A percentile compares a stretch with the other conserved stretches of the same genome.
These are phyloP conservation scores for Aptenodytes forsteri DNA, from an alignment of 2,113 vertebrate genomes.

Conservation along the genomic window DNA sequence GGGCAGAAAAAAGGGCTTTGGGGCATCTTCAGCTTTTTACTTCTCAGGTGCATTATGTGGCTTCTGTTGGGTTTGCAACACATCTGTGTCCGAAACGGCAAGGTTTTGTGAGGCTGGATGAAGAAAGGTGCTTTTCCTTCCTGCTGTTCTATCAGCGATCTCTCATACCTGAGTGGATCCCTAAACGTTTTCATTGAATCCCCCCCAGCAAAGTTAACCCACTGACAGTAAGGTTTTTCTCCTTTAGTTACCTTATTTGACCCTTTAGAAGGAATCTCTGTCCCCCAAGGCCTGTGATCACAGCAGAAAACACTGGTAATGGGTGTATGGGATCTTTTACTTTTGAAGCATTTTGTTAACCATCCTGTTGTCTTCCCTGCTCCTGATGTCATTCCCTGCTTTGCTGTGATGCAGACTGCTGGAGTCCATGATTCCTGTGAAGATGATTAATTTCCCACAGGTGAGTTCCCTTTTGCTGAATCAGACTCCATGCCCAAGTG, in stretches of 20 bases:
- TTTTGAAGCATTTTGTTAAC: background rate
- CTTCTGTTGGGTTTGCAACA: background rate
- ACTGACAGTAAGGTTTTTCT: background rate
- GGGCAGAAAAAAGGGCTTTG: background rate
- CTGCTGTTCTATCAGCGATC: background rate
- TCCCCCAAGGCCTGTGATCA: background rate
- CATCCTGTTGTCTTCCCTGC: background rate
- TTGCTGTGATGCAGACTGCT: constrained; percentile 80
- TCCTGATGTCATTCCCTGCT: background rate
- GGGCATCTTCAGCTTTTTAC: background rate
- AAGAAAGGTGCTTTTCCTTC: background rate
- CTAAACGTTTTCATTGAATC: background rate
- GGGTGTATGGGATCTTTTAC: background rate
- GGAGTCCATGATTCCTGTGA: constrained; percentile 94
- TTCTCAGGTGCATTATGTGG: fast-evolving
- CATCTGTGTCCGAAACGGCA: background rate
- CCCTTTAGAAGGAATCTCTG: background rate
- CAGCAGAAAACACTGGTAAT: background rate
- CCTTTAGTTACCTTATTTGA: background rate
- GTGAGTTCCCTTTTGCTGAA: constrained; percentile 70
- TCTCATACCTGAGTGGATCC: background rate
- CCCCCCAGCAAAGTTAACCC: background rate
- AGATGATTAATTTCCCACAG: constrained; percentile 97
- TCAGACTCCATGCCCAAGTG: background rate
- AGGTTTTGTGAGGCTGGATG: background rate